These are phyloP conservation scores for Turritopsis rubra DNA, from an alignment of 30 jellyfish, hydroid and myxozoan genomes.

Conservation along the genomic window DNA sequence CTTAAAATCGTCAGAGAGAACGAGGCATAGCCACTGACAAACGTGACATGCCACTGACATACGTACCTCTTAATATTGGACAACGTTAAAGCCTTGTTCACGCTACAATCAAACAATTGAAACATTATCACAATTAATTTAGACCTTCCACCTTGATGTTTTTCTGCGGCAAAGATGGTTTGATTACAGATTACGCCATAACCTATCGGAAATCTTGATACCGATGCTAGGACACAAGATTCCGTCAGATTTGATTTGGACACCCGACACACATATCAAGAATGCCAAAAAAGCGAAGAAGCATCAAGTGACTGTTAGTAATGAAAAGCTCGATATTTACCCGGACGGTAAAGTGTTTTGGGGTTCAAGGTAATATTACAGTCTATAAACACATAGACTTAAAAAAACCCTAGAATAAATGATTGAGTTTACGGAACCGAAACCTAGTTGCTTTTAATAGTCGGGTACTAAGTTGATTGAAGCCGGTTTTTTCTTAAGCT, in stretches of 20 bases:
- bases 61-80: too few relatives aligned
- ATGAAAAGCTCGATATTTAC: constrained; percentile 71
- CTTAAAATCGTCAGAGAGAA: neutral
- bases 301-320: constrained; percentile 88
- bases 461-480: too few relatives aligned
- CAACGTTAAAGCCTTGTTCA: too few relatives aligned
- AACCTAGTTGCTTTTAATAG: too few relatives aligned
- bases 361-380: constrained; percentile 91
- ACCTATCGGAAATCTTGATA: constrained; percentile 25
- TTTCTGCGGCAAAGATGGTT: constrained; percentile 88
- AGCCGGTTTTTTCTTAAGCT: too few relatives aligned
- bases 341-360: constrained; percentile 94
- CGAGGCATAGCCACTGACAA: too few relatives aligned
- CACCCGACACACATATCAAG: constrained; percentile 86
- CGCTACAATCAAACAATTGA: too few relatives aligned
- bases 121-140: neutral
- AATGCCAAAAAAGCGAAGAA: constrained; percentile 67
- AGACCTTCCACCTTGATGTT: constrained; percentile 68
- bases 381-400: too few relatives aligned
- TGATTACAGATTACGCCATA: constrained; percentile 66
- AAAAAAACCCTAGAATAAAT: too few relatives aligned
- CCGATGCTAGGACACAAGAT: constrained; percentile 59
- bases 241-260: constrained; percentile 89
- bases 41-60: too few relatives aligned
- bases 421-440: neutral